Base-by-base conservation (phyloP, 2,797 vertebrate species). In the Falco biarmicus region DNA sequence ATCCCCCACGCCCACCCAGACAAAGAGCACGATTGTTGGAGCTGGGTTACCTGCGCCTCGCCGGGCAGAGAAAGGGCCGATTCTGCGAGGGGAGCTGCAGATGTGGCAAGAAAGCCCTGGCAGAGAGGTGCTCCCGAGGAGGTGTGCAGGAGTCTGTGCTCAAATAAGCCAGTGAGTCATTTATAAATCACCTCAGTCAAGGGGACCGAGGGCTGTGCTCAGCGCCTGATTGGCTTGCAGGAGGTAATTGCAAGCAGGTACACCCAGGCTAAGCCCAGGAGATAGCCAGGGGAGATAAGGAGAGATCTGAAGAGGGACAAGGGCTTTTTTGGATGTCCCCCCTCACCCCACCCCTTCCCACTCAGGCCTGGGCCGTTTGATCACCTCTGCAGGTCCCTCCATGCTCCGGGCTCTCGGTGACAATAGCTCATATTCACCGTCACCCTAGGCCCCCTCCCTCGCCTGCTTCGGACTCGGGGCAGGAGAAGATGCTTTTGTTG, bases 131-230 rank as follows among this genome's bases (percentile, higher is more conserved):
- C 97, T 97, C 94, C 93, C 82, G 20, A 39, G 87, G 97, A 97
- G 98, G 83, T 60, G 97, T 83, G 97, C 97, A 63, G 94, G 97
- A 97, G 22, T 97, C 97, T 98, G 95, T 51, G 97, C 97, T 98
- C 97, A 34, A 48, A 97, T 71, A 93, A 87, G 97, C 97, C 96
- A 32, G 97, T 97, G 98, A 98, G 97, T 98, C 98, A 98, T 98
- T 98, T 98, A 98, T 98, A 98, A 98, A 98, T 98, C 98, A 98
- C 98, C 97, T 84, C 97, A 97, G 97, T 93, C 97, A 96, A 97
- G 93, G 98, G 98, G 98, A 98, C 95, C 87, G 95, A 93, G 98
- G 97, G 97, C 94, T 96, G 98, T 94, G 96, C 98, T 97, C 70
- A 85, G 96, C 98, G 82, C 97, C 98, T 97, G 98, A 98, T 98